Base-by-base conservation (phyloP, 2,888 invertebrate species). In the Trissonchulus latispiculum region DNA sequence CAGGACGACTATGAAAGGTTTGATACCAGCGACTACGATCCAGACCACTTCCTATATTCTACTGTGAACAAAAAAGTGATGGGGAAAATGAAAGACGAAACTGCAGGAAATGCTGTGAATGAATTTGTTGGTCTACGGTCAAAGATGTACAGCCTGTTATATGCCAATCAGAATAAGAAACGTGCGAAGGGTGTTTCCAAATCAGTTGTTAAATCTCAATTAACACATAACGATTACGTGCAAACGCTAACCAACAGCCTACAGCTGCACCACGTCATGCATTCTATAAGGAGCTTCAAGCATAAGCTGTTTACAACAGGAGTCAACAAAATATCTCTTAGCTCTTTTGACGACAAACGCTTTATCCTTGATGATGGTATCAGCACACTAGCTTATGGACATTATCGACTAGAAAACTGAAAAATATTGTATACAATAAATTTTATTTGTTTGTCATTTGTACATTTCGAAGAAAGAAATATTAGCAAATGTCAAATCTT, bases 81-180 rank as follows among this genome's bases (percentile, higher is more conserved):
- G n/a, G 66, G 66, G 28, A 64, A 64, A 33, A 32, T 64, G 31
- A 64, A 64, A 28, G 66, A 64, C 28, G 66, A 64, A 64, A 64
- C 66, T 8, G 28, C 8, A 15, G 31, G 32, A 15, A n/a, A 15
- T 32, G 15, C 66, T 64, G 28, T 64, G 28, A 18, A 33, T 15
- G 8, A 64, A 64, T 64, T 64, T 64, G 8, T 8, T 33, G 66
- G 66, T 32, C 35, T 64, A 15, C 66, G 66, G 18, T 8, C 66
- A 32, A 64, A 64, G 28, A 64, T 64, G 66, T 64, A 64, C n/a
- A 15, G 8, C n/a, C 8, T 64, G 8, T 15, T 15, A 64, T 64
- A n/a, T 33, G 35, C n/a, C 23, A n/a, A 36, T 35, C n/a, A 15
- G n/a, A n/a, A 68, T 15, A 36, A 68, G 36, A 68, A 68, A 68